These are phyloP conservation scores for Lapara coniferarum DNA, from an alignment of 2,888 invertebrate genomes.

Conservation along the genomic window DNA sequence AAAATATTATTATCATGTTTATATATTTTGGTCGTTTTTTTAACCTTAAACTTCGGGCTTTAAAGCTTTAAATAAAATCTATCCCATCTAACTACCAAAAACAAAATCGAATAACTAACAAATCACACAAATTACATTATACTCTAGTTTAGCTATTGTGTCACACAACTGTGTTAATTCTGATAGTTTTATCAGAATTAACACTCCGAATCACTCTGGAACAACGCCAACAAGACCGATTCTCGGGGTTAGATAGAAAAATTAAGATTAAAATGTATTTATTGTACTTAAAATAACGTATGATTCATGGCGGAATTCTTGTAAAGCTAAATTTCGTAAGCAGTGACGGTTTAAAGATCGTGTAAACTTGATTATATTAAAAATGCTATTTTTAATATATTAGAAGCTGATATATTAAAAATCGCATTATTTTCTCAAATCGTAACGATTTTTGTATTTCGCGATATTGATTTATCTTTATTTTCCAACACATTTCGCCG, in stretches of 20 bases:
- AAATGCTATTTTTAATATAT: too few relatives aligned
- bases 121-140: neutral
- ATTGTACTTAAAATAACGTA: neutral
- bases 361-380: neutral
- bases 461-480: too few relatives aligned
- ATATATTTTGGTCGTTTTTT: too few relatives aligned
- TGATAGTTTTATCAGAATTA: slow-evolving; percentile 14
- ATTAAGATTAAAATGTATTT: neutral
- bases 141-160: neutral
- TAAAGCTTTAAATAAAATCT: too few relatives aligned
- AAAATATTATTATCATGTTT: too few relatives aligned
- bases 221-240: neutral
- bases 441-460: too few relatives aligned
- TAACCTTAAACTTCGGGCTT: too few relatives aligned
- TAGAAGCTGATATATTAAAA: too few relatives aligned
- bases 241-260: slow-evolving; percentile 1
- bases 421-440: too few relatives aligned
- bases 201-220: neutral
- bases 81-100: too few relatives aligned
- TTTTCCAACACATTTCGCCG: too few relatives aligned
- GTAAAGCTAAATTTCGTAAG: neutral
- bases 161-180: neutral
- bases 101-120: too few relatives aligned
- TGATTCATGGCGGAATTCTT: neutral
- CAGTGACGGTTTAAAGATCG: neutral